Evolutionary conservation across 2,113 vertebrate species (phyloP).

Genomic region (Chloropsis hardwickii): DNA sequence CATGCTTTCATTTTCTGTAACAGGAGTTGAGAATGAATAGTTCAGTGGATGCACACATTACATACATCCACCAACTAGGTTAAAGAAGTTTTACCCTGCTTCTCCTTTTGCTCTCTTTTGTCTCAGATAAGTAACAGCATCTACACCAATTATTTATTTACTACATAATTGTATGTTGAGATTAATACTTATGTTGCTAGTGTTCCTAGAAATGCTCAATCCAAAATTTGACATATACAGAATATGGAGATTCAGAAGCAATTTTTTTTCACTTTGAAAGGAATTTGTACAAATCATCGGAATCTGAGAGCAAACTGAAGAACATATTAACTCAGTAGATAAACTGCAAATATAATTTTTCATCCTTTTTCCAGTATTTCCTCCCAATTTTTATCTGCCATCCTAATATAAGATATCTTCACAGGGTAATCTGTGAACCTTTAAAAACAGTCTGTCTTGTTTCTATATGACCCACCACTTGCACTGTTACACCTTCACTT

Average conservation of each 20-base stretch:
- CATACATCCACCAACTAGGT: background rate
- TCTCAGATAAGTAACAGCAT: background rate
- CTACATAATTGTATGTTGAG: background rate
- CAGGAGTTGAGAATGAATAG: background rate
- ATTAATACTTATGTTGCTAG: background rate
- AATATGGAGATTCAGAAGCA: background rate
- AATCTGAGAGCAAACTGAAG: background rate
- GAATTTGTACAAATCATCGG: background rate
- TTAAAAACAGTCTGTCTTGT: background rate
- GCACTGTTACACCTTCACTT: background rate
- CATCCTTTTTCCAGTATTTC: background rate
- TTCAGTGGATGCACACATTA: background rate
- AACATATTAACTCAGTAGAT: background rate
- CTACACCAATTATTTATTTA: background rate
- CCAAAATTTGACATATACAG: background rate
- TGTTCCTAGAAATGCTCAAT: background rate
- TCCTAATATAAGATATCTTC: background rate
- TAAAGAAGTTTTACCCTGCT: background rate
- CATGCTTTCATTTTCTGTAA: background rate
- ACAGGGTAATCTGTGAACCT: background rate
- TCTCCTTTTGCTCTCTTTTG: background rate
- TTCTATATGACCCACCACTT: background rate
- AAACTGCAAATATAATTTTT: background rate
- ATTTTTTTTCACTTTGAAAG: background rate
- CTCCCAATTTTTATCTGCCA: background rate